phyloP scores from a whole-genome alignment of 2,113 vertebrate genomes.

The Oreocharis arfaki region DNA sequence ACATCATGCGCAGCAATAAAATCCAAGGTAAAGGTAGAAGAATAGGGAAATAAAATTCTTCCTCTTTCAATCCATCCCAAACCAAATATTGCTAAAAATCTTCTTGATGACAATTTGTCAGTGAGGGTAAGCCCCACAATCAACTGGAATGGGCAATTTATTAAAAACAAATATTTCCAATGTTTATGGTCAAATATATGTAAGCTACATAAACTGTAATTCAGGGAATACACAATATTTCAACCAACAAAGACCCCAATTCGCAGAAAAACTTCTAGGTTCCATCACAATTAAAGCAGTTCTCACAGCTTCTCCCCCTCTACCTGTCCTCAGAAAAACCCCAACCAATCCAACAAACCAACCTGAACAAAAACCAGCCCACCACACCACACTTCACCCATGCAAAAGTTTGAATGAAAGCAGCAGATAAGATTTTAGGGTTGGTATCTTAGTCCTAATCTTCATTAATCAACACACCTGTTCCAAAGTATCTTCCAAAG shows the following conservation, averaged over 20 bases:
- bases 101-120: not conserved
- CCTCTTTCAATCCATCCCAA: not conserved
- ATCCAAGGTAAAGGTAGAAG: not conserved
- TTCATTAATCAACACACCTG: slow-evolving; percentile 65
- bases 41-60: not conserved
- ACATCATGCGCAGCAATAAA: not conserved
- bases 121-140: not conserved
- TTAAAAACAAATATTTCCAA: not conserved
- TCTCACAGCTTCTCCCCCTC: not conserved
- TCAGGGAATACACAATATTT: not conserved
- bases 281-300: not conserved
- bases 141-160: not conserved
- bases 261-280: not conserved
- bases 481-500: slow-evolving; percentile 71
- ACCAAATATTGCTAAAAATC: not conserved
- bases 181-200: not conserved
- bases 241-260: not conserved
- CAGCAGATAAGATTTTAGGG: not conserved
- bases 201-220: not conserved
- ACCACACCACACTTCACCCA: not conserved
- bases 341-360: not conserved
- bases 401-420: not conserved
- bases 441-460: not conserved
- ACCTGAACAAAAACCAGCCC: not conserved
- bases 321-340: not conserved